Percentiles rank a stretch among this genome's conserved stretches.
Conservation (phyloP, 2,797 vertebrate genomes). For the Eupleurogrammus muticus region DNA sequence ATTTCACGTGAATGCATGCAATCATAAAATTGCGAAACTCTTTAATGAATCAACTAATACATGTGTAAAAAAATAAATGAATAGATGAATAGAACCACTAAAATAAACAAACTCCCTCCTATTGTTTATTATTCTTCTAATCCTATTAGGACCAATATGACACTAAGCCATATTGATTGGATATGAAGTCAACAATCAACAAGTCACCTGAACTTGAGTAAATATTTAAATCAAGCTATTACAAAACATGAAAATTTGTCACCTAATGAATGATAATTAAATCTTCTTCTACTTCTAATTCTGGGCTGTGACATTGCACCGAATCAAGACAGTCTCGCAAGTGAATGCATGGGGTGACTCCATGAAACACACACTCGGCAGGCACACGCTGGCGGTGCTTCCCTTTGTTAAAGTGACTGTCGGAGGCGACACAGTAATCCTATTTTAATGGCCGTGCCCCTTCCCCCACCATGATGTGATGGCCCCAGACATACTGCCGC, state of each 20-base stretch:
- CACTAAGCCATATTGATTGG: no score
- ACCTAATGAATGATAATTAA: constrained; percentile 5
- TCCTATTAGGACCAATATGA: not conserved
- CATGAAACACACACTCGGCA: constrained; percentile 60
- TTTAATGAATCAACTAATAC: not conserved
- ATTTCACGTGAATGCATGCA: no score
- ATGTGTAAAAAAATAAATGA: not conserved
- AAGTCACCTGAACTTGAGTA: not conserved
- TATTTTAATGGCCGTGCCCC: constrained; percentile 77
- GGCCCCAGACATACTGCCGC: constrained; percentile 65
- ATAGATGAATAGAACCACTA: constrained; percentile 6
- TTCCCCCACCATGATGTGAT: constrained; percentile 75
- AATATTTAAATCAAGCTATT: not conserved
- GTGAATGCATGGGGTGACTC: constrained; percentile 43
- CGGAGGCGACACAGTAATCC: constrained; percentile 77
- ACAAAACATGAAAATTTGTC: not conserved
- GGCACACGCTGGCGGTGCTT: constrained; percentile 69
- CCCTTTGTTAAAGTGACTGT: constrained; percentile 75
- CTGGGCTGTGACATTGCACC: constrained; percentile 39
- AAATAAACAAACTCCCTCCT: not conserved
- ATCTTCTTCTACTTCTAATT: constrained; percentile 37
- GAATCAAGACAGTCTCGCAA: constrained; percentile 59
- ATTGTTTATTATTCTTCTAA: not conserved
- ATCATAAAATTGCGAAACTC: no score
- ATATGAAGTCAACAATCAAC: not conserved